Base-by-base conservation (phyloP, 1,140 invertebrate genomes). In the Aricia agestis region DNA sequence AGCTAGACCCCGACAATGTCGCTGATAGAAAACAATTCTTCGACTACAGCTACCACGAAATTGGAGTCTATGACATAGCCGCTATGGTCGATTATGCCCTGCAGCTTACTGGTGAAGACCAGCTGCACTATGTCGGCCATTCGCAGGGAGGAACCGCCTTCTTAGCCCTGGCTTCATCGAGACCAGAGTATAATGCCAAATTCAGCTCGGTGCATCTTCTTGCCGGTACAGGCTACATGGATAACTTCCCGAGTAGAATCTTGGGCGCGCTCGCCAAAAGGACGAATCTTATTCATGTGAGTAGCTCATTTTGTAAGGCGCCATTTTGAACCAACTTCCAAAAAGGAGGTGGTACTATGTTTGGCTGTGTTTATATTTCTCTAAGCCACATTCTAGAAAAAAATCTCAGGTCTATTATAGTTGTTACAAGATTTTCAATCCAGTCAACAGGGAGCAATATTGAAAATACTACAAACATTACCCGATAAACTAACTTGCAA, bases 1-100 rank as follows among this genome's bases (percentile, higher is more conserved):
- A 79, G 0, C 74, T 93, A 10, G 78, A 93, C 81, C 92, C 93
- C 13, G 76, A 83, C 75, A 87, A 82, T 31, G 78, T 92, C 9
- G 66, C 79, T 1, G 78, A 92, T 36, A 78, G 76, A 31, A 36
- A 68, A 3, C 19, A 74, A 19, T 95, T 94, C 76, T 95, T 94
- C 92, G 84, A 93, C 71, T 95, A 92, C 74, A 92, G 89, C 75
- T 95, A 89, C 80, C 93, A 95, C 79, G 93, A 95, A 77, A 94
- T 95, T 87, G 94, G 92, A 2, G 76, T 88, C 25, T 93, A 93
- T 70, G 94, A 96, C 74, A 72, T 96, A 0, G 94, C 95, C 18
- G 92, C 95, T 32, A 93, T 95, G 85, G 92, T 96, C 6, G 93
- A 96, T 77, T 94, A 94, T 71, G 91, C 94, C 41, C 72, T 95